Percentiles rank a stretch among this genome's conserved stretches.
Evolutionary conservation across 2,113 vertebrate species (phyloP).

Genomic region (Tylochromis polylepis): DNA sequence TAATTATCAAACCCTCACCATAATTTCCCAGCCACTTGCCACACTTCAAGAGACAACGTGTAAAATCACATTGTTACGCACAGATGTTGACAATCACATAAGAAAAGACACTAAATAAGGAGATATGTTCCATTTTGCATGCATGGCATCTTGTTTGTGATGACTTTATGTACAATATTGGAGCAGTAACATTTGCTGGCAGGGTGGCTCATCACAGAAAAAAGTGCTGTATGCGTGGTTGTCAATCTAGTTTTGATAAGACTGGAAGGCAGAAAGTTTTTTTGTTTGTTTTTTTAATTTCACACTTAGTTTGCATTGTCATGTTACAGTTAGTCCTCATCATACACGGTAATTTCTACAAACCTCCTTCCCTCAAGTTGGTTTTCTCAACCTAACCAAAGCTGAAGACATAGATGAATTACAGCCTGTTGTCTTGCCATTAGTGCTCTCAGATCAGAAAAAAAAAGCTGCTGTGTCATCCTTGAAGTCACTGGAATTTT

Average conservation of each 20-base stretch:
- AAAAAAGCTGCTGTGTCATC: background rate
- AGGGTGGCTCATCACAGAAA: background rate
- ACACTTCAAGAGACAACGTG: constrained; percentile 45
- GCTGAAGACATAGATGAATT: background rate
- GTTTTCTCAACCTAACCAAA: background rate
- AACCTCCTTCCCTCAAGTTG: background rate
- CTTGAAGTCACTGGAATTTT: background rate
- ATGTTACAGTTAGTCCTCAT: background rate
- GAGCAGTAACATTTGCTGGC: background rate
- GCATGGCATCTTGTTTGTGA: background rate
- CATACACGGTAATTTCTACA: background rate
- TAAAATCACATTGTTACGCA: constrained; percentile 27
- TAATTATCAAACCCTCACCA: constrained; percentile 46
- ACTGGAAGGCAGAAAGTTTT: background rate
- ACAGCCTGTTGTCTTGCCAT: background rate
- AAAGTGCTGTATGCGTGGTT: background rate
- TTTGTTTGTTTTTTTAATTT: background rate
- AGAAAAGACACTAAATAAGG: constrained; percentile 24
- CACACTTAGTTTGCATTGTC: background rate
- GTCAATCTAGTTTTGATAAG: background rate
- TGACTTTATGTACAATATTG: background rate
- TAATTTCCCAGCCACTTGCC: background rate
- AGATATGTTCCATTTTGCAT: background rate
- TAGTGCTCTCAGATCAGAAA: background rate
- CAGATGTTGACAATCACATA: constrained; percentile 43